Conservation (phyloP, 2,113 vertebrate genomes). For the Myrmecophaga tridactyla region DNA sequence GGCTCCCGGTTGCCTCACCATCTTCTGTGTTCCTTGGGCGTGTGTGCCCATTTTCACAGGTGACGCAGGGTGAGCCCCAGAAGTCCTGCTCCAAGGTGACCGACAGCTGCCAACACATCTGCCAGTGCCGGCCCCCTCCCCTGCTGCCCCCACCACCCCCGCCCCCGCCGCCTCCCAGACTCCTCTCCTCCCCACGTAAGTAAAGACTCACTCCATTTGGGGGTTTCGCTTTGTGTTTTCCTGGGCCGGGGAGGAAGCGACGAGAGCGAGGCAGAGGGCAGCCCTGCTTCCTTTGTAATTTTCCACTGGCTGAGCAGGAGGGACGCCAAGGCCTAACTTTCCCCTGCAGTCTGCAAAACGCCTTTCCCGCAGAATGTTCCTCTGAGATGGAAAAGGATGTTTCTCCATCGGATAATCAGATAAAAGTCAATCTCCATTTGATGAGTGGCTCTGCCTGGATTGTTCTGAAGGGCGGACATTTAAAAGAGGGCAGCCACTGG, state of each 20-base stretch:
- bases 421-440: slow-evolving; percentile 72
- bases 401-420: slow-evolving; percentile 70
- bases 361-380: slow-evolving; percentile 29
- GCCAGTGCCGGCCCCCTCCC: slow-evolving; percentile 94
- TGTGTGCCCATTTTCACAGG: slow-evolving; percentile 76
- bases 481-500: background rate
- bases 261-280: slow-evolving; percentile 53
- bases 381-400: slow-evolving; percentile 35
- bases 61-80: slow-evolving; percentile 92
- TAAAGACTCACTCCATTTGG: background rate
- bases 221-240: background rate
- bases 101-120: slow-evolving; percentile 92
- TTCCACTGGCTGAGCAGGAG: slow-evolving; percentile 81
- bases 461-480: slow-evolving; percentile 42
- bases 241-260: background rate
- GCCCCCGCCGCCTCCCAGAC: slow-evolving; percentile 92
- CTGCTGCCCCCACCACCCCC: slow-evolving; percentile 93
- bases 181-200: slow-evolving; percentile 90
- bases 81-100: slow-evolving; percentile 93
- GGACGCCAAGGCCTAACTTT: slow-evolving; percentile 73
- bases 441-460: slow-evolving; percentile 58
- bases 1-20: background rate
- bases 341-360: slow-evolving; percentile 69
- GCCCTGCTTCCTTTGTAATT: slow-evolving; percentile 71
- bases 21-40: background rate